phyloP scores from a whole-genome alignment of 1,140 invertebrate species.

The Cydia amplana region DNA sequence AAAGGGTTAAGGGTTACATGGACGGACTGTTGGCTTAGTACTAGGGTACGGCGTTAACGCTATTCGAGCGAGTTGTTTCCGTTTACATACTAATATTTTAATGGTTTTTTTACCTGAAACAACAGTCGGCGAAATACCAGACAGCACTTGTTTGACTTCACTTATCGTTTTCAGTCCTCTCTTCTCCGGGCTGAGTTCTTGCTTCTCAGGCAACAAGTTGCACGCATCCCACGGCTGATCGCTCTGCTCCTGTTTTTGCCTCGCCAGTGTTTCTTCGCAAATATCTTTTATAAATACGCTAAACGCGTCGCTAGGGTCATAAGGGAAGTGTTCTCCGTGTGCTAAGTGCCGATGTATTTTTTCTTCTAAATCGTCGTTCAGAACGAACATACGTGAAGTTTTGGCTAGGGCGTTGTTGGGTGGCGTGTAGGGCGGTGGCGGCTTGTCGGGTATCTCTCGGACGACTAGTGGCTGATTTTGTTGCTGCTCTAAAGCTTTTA shows the following conservation, averaged over 20 bases:
- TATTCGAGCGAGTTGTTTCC: too few species aligned
- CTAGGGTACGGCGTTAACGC: too few species aligned
- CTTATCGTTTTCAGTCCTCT: conserved; percentile 45
- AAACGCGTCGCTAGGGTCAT: conserved; percentile 48
- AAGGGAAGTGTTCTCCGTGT: conserved; percentile 30
- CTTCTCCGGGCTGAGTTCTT: conserved; percentile 45
- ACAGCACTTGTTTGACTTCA: conserved; percentile 59
- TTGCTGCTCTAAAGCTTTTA: conserved; percentile 71
- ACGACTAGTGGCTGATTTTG: conserved; percentile 64
- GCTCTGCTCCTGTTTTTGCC: conserved; percentile 47
- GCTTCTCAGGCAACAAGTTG: conserved; percentile 55
- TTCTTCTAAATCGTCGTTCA: conserved; percentile 48
- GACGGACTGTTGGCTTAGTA: too few species aligned
- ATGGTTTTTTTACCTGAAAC: conserved; percentile 55
- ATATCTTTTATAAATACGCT: conserved; percentile 64
- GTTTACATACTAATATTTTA: too few species aligned
- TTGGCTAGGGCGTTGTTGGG: conserved; percentile 53
- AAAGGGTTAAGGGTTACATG: too few species aligned
- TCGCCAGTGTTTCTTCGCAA: conserved; percentile 56
- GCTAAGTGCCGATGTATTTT: conserved; percentile 50
- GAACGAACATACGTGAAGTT: conserved; percentile 49
- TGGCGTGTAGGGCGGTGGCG: conserved; percentile 71
- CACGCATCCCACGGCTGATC: conserved; percentile 67
- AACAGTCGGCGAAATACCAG: conserved; percentile 52
- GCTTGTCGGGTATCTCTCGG: conserved; percentile 71